Conservation (phyloP, 2,888 invertebrate genomes). For the Itoplectis maculator region DNA sequence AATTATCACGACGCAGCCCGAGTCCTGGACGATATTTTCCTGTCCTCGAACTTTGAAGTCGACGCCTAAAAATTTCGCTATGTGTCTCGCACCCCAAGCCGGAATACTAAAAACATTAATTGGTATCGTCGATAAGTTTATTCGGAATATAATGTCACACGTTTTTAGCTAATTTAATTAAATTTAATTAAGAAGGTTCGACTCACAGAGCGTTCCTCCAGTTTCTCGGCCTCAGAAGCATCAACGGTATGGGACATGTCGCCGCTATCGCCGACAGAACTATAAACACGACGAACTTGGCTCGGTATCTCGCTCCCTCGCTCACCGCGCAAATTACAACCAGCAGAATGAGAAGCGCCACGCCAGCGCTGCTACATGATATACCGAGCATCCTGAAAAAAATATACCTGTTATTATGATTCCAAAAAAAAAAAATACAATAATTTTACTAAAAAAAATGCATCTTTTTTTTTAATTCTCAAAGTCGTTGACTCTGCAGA, state of each 20-base stretch:
- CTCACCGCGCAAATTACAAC: slow-evolving; percentile 85
- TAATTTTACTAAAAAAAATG: too few species aligned
- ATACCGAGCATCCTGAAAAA: slow-evolving; percentile 78
- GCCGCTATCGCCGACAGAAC: slow-evolving; percentile 87
- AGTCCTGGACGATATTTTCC: slow-evolving; percentile 90
- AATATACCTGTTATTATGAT: too few species aligned
- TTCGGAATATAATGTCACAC: background rate
- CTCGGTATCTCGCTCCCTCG: slow-evolving; percentile 89
- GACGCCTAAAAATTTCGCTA: slow-evolving; percentile 88
- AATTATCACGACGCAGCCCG: slow-evolving; percentile 92
- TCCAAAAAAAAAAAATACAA: too few species aligned
- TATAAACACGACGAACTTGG: slow-evolving; percentile 89
- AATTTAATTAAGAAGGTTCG: background rate
- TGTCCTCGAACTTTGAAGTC: slow-evolving; percentile 90
- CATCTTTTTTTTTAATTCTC: background rate
- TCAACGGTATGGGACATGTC: slow-evolving; percentile 90
- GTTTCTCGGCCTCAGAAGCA: slow-evolving; percentile 90
- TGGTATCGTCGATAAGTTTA: too few species aligned
- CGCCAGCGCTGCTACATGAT: slow-evolving; percentile 77
- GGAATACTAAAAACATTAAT: slow-evolving; percentile 87
- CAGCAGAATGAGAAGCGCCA: slow-evolving; percentile 77
- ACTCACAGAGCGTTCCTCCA: slow-evolving; percentile 93
- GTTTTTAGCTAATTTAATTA: too few species aligned
- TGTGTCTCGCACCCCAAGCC: slow-evolving; percentile 87
- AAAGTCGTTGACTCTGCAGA: slow-evolving; percentile 7